phyloP scores from a whole-genome alignment of 2,888 invertebrate species.

The Himalopsyche tibetana region DNA sequence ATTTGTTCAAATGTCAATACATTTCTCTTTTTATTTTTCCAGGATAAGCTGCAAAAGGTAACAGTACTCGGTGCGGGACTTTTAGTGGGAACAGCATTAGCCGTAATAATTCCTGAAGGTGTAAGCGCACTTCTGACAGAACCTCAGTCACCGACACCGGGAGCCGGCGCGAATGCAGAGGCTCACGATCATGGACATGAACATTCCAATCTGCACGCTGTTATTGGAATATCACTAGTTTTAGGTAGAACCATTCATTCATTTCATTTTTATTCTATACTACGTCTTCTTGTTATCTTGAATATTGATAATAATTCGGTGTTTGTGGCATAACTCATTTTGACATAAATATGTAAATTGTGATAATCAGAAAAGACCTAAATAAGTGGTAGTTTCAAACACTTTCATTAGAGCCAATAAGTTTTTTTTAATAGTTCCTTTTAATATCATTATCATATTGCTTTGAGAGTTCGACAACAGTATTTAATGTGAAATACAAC shows the following conservation, averaged over 20 bases:
- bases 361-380: no score
- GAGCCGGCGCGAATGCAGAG: constrained; percentile 68
- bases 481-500: no score
- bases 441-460: no score
- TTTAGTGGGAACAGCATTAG: constrained; percentile 96
- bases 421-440: no score
- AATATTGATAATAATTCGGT: no score
- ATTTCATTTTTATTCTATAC: neutral
- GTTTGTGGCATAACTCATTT: no score
- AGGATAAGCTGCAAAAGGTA: constrained; percentile 95
- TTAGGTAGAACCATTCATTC: constrained; percentile 76
- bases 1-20: neutral
- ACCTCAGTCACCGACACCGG: constrained; percentile 66
- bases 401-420: no score
- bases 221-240: constrained; percentile 95
- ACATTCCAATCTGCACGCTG: constrained; percentile 81
- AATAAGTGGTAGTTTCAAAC: no score
- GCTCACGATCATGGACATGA: constrained; percentile 70
- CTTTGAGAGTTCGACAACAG: no score
- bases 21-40: constrained; percentile 68
- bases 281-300: no score
- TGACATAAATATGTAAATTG: no score
- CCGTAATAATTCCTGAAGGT: constrained; percentile 99
- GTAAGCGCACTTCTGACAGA: constrained; percentile 87
- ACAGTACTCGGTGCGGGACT: constrained; percentile 98